Evolutionary conservation across 2,888 invertebrate genomes (phyloP).

Genomic region (Cheilosia impressa): DNA sequence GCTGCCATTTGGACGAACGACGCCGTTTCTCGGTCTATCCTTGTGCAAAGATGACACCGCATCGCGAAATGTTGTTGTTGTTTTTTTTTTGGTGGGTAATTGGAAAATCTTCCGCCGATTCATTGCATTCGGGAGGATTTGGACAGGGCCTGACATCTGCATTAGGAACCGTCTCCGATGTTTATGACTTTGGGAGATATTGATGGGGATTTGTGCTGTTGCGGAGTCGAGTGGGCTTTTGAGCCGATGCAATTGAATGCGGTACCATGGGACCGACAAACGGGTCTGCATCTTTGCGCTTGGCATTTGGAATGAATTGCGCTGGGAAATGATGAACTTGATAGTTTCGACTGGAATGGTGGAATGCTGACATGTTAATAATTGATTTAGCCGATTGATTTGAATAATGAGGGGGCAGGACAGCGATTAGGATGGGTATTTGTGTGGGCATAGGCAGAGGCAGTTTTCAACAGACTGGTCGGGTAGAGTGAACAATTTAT

Average conservation of each 20-base stretch:
- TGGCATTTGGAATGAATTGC: constrained; percentile 48
- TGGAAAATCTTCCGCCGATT: constrained; percentile 56
- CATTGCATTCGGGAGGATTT: constrained; percentile 36
- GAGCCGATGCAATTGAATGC: background rate
- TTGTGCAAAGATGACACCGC: constrained; percentile 24
- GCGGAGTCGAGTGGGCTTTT: background rate
- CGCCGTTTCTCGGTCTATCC: constrained; percentile 59
- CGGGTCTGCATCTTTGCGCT: constrained; percentile 16
- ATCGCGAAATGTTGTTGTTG: background rate
- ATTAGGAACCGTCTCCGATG: constrained; percentile 51
- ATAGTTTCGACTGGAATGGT: constrained; percentile 20
- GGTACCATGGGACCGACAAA: constrained; percentile 21
- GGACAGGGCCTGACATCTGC: constrained; percentile 56
- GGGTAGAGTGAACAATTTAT: background rate
- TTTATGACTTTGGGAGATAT: constrained; percentile 57
- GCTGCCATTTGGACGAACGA: constrained; percentile 18
- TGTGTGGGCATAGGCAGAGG: constrained; percentile 32
- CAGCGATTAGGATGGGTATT: constrained; percentile 13
- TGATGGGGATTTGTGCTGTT: constrained; percentile 37
- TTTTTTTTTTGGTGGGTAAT: constrained; percentile 43
- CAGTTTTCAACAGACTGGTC: background rate
- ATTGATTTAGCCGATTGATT: constrained; percentile 56
- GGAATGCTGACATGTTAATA: constrained; percentile 68
- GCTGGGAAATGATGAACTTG: constrained; percentile 37
- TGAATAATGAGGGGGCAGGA: constrained; percentile 59